Base-by-base conservation (phyloP, 2,797 vertebrate species). In the Neostethus bicornis region DNA sequence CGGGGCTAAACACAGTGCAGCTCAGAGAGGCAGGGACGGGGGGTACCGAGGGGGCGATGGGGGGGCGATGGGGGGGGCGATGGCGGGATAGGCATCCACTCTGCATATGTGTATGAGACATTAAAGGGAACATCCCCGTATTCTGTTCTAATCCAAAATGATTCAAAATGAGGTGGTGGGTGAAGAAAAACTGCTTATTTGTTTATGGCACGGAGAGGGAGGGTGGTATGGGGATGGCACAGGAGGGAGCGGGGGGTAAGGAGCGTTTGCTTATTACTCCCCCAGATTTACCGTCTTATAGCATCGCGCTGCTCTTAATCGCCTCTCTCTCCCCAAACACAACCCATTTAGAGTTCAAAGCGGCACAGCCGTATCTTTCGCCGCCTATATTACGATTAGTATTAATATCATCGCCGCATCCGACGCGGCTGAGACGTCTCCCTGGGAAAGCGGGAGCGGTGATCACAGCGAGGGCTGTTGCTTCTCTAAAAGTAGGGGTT, bases 301-400 rank as follows among this genome's bases (percentile, higher is more conserved):
- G 60, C 59, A 77, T 80, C 81, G 83, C 49, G 61, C 57, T 50
- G 73, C 77, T 73, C 81, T 80, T 90, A 92, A 91, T 91, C 88
- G 69, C 78, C 75, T 81, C 87, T 83, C 86, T 86, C 85, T 80
- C 83, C 82, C 85, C 79, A 68, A 85, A 87, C 82, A 76, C 77
- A 84, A 84, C 85, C 79, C 85, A 86, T 89, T 91, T 89, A 86
- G 86, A 89, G 89, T 92, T 91, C 90, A 91, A 92, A 91, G 90
- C 86, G 35, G 60, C 67, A 41, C 60, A 79, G 85, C 58, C 84
- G 71, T 85, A 81, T 86, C 83, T 85, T 84, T 89, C 64, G 71
- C 72, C 39, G 58, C 77, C 71, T 84, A 85, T 88, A 85, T 90
- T 87, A 87, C 75, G 87, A 89, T 90, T 89, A 83, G 85, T 90